Base-by-base conservation (phyloP, 2,113 vertebrate species). In the Cryptomyrus ogoouensis region DNA sequence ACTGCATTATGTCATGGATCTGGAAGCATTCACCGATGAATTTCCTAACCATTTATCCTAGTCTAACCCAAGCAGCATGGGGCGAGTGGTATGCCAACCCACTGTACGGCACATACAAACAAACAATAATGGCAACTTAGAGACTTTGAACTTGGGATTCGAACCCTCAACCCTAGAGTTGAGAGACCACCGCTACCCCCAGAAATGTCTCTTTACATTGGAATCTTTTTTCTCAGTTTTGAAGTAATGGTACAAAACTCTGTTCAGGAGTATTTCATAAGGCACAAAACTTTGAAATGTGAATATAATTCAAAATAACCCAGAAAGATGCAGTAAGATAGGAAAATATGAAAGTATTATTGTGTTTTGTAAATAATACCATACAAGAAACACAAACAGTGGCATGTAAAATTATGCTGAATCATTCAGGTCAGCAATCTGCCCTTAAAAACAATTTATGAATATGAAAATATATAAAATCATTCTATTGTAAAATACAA, bases 271-370 rank as follows among this genome's bases (percentile, higher is more conserved):
- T 31, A 70, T 50, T 50, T 50, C n/a, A 44, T 7, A 83, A 24
- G 44, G 5, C 47, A 50, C 17, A n/a, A 44, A 42, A 21, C 21
- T 47, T 1, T 62, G 21, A 47, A n/a, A 50, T 39, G 13, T 80
- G 44, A 46, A 47, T 47, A 84, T 84, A 47, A n/a, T 42, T 53
- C 47, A 56, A 87, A 87, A 21, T 88, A 62, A 56, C 46, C 46
- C 50, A 89, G 3, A 31, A 49, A 53, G n/a, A 52, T 80, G 46
- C 47, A 89, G n/a, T 15, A 27, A 77, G 24, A 83, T 80, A 83
- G 17, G 85, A 87, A 87, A 87, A 83, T 89, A 80, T 44, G 35
- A 89, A 83, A 50, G 62, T 83, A 56, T 89, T 89, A 42, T 84
- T 80, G 74, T 74, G 46, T 88, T 88, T 46, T 70, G 44, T 89